Percentiles rank a stretch among this genome's conserved stretches.
phyloP scores from a whole-genome alignment of 2,113 vertebrate genomes.

The Myiagra hebetior region DNA sequence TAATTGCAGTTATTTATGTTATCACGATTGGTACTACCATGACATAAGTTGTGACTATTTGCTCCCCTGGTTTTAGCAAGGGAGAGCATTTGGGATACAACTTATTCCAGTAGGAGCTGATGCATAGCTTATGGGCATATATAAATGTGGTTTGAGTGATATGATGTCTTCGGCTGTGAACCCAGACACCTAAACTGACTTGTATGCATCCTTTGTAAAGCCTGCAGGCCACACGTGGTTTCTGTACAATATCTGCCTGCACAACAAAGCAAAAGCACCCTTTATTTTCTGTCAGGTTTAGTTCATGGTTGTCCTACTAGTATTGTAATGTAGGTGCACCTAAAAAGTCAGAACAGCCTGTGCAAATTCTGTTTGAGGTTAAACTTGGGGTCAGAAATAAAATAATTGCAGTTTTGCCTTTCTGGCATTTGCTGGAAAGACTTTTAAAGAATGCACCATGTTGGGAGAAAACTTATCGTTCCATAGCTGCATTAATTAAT shows the following conservation, averaged over 20 bases:
- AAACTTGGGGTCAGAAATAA: neutral
- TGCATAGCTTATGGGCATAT: accelerated
- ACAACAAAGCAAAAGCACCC: neutral
- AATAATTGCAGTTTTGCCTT: neutral
- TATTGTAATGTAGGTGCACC: neutral
- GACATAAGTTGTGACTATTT: neutral
- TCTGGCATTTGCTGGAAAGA: neutral
- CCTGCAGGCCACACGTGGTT: neutral
- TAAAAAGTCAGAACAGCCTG: neutral
- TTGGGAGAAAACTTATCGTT: neutral
- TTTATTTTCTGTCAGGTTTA: neutral
- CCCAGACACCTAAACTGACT: neutral
- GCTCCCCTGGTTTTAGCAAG: neutral
- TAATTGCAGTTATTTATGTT: neutral
- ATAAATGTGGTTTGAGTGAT: neutral
- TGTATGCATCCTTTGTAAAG: neutral
- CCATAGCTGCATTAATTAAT: accelerated
- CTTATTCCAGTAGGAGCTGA: neutral
- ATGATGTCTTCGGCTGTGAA: neutral
- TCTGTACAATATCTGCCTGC: neutral
- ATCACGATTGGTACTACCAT: neutral
- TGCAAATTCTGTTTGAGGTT: neutral
- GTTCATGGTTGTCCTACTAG: neutral
- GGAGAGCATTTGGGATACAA: neutral
- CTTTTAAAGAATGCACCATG: neutral